phyloP scores from a whole-genome alignment of 2,113 vertebrate genomes.

The Lagenorhynchus albirostris region DNA sequence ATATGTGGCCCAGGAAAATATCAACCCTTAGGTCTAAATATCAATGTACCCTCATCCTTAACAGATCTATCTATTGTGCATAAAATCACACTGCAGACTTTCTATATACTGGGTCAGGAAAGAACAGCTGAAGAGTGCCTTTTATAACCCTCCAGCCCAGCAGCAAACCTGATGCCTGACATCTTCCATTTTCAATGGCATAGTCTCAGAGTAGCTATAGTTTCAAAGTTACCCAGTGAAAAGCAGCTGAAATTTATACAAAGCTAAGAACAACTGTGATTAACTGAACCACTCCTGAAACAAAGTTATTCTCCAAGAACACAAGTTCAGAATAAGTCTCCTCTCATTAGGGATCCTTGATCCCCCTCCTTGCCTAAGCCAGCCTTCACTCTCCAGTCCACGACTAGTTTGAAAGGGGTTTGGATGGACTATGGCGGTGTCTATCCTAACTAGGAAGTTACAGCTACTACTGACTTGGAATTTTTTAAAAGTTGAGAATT shows the following conservation, averaged over 20 bases:
- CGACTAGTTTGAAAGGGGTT: background rate
- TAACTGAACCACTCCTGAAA: background rate
- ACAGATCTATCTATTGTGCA: background rate
- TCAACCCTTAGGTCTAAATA: background rate
- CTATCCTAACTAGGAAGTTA: background rate
- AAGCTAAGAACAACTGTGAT: background rate
- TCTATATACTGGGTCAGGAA: background rate
- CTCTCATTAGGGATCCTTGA: background rate
- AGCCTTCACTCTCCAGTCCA: background rate
- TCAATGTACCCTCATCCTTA: background rate
- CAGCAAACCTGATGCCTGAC: background rate
- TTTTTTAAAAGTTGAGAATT: background rate
- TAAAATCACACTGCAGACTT: background rate
- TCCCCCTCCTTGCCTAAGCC: background rate
- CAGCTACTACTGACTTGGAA: background rate
- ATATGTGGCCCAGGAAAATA: background rate
- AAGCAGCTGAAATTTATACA: background rate
- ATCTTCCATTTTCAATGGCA: background rate
- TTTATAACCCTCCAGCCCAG: background rate
- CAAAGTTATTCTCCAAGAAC: background rate
- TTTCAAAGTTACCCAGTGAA: background rate
- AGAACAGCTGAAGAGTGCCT: background rate
- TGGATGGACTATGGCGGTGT: background rate
- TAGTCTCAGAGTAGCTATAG: background rate
- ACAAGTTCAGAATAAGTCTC: background rate